Base-by-base conservation (phyloP, 2,797 vertebrate species). In the Apogon hyalosoma region DNA sequence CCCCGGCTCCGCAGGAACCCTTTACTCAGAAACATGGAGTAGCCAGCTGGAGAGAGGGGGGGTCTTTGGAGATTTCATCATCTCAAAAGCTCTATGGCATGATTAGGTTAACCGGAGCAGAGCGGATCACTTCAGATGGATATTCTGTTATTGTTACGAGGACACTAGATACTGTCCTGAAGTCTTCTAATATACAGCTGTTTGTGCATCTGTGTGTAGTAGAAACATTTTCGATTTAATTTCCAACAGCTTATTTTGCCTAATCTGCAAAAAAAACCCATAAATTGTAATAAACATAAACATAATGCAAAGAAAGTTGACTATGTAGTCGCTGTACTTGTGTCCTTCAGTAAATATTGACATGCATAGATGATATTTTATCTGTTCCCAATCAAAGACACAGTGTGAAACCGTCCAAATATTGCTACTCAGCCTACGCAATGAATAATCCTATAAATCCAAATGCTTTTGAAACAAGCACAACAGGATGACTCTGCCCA, bases 361-460 rank as follows among this genome's bases (percentile, higher is more conserved):
- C 3, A 0, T 42, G 51, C 39, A 28, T 14, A 7, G 9, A 73
- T 48, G 12, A 24, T 10, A 12, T 77, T 76, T 50, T 51, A 45
- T 59, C 41, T 66, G 59, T 70, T 85, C 62, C 71, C 75, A 78
- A 74, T 90, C 79, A 87, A 80, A 90, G 74, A 53, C 74, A 54
- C 74, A 75, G 80, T 82, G 73, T 85, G 77, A 85, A 77, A 83
- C 66, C 78, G 77, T 86, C 83, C 85, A 90, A 90, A 91, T 90
- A 87, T 85, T 87, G 86, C 86, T 86, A 90, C 71, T 88, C 81
- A 87, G 80, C 80, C 87, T 70, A 71, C 63, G 56, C 61, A 50
- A 51, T 33, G 60, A 85, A 82, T 93, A 93, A 94, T 93, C 90
- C 89, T 78, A 72, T 85, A 92, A 93, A 92, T 90, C 91, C 90